These are phyloP conservation scores for Andrena haemorrhoa DNA, from an alignment of 2,888 invertebrate species.

Conservation along the genomic window DNA sequence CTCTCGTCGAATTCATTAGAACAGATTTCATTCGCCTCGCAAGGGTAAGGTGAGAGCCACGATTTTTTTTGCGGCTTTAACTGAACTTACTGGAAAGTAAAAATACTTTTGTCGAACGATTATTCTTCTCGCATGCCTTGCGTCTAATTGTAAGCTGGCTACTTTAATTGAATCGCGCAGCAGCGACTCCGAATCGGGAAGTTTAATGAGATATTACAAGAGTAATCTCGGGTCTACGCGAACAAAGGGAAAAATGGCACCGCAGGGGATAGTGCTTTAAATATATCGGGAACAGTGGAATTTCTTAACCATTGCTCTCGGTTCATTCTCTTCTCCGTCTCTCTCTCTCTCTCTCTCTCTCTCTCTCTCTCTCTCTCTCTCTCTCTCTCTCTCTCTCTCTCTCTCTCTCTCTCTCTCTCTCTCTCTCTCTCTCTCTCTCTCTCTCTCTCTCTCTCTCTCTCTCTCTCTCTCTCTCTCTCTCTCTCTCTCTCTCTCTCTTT, in stretches of 20 bases:
- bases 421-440: slow-evolving; percentile 1
- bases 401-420: not conserved
- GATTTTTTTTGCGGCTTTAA: too few relatives aligned
- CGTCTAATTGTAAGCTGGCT: not conserved
- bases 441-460: not conserved
- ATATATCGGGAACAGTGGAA: slow-evolving; percentile 32
- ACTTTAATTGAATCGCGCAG: not conserved
- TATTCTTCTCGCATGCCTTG: too few relatives aligned
- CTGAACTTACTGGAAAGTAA: not conserved
- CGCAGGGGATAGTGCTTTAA: slow-evolving; percentile 20
- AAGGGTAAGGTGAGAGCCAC: not conserved
- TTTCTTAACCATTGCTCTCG: slow-evolving; percentile 9
- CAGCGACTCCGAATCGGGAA: slow-evolving; percentile 2
- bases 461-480: slow-evolving; percentile 1
- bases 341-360: not conserved
- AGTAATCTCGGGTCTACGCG: slow-evolving; percentile 1
- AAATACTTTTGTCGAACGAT: not conserved
- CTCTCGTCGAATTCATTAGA: slow-evolving; percentile 10
- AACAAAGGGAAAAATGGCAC: not conserved
- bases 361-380: not conserved
- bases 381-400: slow-evolving; percentile 1
- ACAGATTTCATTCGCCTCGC: not conserved
- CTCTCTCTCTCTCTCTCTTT: not conserved
- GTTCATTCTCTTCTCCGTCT: not conserved
- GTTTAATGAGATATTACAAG: slow-evolving; percentile 10